Evolutionary conservation across 2,888 invertebrate species (phyloP).

Genomic region (Osedax fenrisi): DNA sequence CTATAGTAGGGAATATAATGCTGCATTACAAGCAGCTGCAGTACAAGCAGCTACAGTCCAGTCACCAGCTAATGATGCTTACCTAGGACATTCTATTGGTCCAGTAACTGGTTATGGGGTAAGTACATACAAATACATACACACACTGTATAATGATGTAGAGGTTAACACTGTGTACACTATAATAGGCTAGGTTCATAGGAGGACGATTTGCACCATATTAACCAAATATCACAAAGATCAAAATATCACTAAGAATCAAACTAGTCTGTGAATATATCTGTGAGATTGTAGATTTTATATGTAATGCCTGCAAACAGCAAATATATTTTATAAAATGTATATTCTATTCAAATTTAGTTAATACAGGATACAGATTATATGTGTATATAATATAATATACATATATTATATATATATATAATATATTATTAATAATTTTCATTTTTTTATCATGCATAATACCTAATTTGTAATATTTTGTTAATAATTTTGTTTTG

Average conservation of each 20-base stretch:
- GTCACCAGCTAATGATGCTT: constrained; percentile 61
- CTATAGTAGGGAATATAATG: constrained; percentile 69
- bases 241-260: background rate
- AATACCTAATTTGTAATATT: background rate
- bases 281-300: background rate
- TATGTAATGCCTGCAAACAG: background rate
- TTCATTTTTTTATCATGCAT: background rate
- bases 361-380: background rate
- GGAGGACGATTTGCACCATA: background rate
- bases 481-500: background rate
- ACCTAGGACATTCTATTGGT: constrained; percentile 82
- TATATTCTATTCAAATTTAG: background rate
- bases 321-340: background rate
- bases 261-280: background rate
- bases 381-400: background rate
- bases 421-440: background rate
- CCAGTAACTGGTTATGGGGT: constrained; percentile 94
- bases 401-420: background rate
- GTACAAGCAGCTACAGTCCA: constrained; percentile 51
- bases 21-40: constrained; percentile 47
- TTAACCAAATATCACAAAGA: background rate
- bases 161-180: background rate
- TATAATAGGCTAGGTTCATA: background rate
- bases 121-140: constrained; percentile 54
- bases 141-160: background rate